Base-by-base conservation (phyloP, 2,797 vertebrate genomes). In the Lepus oiostolus region DNA sequence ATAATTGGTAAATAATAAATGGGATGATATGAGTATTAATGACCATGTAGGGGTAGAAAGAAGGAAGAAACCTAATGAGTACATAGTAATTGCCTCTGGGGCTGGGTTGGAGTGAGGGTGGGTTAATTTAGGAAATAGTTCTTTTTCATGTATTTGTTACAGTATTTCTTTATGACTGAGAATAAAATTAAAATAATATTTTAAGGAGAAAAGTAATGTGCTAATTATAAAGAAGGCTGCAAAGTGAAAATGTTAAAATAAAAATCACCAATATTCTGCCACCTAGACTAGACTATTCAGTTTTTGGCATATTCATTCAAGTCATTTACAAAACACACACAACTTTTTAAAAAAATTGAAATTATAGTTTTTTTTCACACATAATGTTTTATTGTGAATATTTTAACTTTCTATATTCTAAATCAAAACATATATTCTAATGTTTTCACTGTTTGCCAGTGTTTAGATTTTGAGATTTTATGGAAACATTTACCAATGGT, bases 381-480 rank as follows among this genome's bases (percentile, higher is more conserved):
- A 28, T 91, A 68, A 91, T 93, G 24, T 88, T 87, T 95, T 94
- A 35, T 63, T 95, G n/a, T 63, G 24, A 79, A 16, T 58, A 85
- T 90, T 92, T 92, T 10, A 2, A 7, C 10, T 80, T 93, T 76
- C 47, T 84, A 58, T 50, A n/a, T 94, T 87, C 77, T 91, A 94
- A 88, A 92, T 94, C 74, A 96, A 95, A 92, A 26, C 32, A 80
- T 81, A 65, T 26, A 86, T 70, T 92, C 90, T 79, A 95, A 87
- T 50, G 28, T 87, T 76, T 94, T 83, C 26, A 71, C 71, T 88
- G 32, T 86, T 95, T 94, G 88, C 30, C 38, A 68, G 5, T 26
- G 58, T 85, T 26, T 93, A 76, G 70, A 13, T 85, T 12, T 87
- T 92, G 54, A 84, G 79, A 87, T 91, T 95, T 96, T 96, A 93